Base-by-base conservation (phyloP, 2,113 vertebrate genomes). In the Orthonyx spaldingii region DNA sequence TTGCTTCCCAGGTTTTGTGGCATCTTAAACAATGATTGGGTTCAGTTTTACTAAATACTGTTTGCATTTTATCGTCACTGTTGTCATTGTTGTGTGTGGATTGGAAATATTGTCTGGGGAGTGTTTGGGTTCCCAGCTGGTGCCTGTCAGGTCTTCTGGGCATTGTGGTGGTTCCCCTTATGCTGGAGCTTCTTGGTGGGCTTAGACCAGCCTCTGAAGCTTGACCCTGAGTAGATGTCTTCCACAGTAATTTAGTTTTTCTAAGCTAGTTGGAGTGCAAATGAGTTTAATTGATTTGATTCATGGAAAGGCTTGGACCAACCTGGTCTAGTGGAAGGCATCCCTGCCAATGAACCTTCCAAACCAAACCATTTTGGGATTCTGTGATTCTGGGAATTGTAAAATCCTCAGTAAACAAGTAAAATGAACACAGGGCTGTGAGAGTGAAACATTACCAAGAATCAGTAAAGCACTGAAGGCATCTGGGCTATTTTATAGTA, bases 11-110 rank as follows among this genome's bases (percentile, higher is more conserved):
- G 33, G 32, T 76, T 90, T 87, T 77, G 28, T 66, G 20, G 41
- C 24, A 56, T 66, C 37, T 80, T 70, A 37, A 19, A 35, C 33
- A 56, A 21, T 18, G 10, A 23, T 26, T 7, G 0, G 9, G 24
- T 70, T 81, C 46, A 70, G 16, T 69, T 81, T 55, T 61, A 19
- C 37, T 53, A 19, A 64, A 41, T 24, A 33, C 3, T n/a, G 1
- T 21, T 60, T 89, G 55, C 4, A 10, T 84, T 87, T 56, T 77
- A n/a, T 37, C 85, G 17, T 35, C 20, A 8, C 1, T 9, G 37
- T 37, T 88, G 17, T 35, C 20, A 8, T 1, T 9, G 28, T 72
- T 52, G 9, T 0, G 0, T 32, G 20, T 56, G 35, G 18, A 76
- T 93, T 87, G 71, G 41, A 63, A 89, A 46, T 47, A 27, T 19